phyloP scores from a whole-genome alignment of 2,888 invertebrate species.

The Nymphalis polychloros region DNA sequence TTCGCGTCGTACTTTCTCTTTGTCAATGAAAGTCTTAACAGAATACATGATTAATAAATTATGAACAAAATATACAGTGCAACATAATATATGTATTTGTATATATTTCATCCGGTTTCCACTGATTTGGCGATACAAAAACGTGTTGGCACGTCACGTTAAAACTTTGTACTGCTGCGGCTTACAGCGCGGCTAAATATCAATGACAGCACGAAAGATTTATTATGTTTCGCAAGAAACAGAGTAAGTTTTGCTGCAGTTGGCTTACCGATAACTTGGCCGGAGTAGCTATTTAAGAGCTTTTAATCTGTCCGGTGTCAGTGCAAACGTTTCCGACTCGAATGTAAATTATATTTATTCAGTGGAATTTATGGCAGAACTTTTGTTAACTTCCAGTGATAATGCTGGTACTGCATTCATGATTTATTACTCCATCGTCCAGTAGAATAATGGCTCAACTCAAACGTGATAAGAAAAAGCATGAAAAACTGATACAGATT shows the following conservation, averaged over 20 bases:
- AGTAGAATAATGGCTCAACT: conserved; percentile 1
- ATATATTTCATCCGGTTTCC: neutral
- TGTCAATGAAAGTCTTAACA: too few species aligned
- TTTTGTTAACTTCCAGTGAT: conserved; percentile 36
- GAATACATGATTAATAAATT: too few species aligned
- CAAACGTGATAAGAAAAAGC: neutral
- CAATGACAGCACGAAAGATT: conserved; percentile 78
- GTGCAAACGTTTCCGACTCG: conserved; percentile 47
- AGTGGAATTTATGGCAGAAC: conserved; percentile 43
- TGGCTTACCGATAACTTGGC: conserved; percentile 67
- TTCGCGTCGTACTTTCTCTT: too few species aligned
- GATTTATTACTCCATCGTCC: conserved; percentile 20
- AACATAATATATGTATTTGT: neutral
- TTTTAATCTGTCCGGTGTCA: conserved; percentile 60
- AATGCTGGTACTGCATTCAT: conserved; percentile 32
- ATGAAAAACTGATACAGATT: neutral
- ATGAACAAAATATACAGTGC: neutral
- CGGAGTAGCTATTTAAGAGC: conserved; percentile 60
- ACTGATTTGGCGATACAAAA: conserved; percentile 12
- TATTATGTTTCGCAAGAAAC: conserved; percentile 72
- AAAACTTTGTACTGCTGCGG: conserved; percentile 43
- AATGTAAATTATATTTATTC: conserved; percentile 48
- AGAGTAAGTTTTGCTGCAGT: conserved; percentile 66
- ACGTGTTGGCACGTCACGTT: conserved; percentile 19
- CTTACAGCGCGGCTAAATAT: conserved; percentile 69